Evolutionary conservation across 1,140 invertebrate genomes (phyloP).

Genomic region (Drosophila busckii): DNA sequence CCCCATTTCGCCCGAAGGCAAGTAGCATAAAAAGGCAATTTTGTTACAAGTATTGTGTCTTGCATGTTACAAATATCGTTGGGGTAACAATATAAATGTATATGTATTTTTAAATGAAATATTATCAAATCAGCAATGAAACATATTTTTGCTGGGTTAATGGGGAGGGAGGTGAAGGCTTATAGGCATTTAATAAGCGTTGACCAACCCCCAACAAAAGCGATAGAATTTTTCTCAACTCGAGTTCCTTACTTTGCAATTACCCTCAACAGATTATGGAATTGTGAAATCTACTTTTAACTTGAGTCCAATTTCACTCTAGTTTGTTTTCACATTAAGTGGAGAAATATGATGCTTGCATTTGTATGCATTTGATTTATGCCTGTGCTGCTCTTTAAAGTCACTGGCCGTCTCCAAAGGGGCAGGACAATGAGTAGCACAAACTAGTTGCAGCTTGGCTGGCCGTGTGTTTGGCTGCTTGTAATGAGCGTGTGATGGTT

Average conservation of each 20-base stretch:
- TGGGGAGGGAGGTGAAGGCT: conserved; percentile 3
- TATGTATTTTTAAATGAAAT: conserved; percentile 44
- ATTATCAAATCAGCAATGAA: conserved; percentile 23
- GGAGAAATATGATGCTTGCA: conserved; percentile 33
- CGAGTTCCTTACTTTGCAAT: too few relatives aligned
- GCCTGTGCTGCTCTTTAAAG: conserved; percentile 41
- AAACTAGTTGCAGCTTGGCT: conserved; percentile 15
- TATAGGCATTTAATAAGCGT: not conserved
- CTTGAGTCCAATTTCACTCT: too few relatives aligned
- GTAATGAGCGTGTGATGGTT: conserved; percentile 58
- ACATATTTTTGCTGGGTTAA: conserved; percentile 44
- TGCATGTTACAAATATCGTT: conserved; percentile 36
- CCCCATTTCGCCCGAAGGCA: conserved; percentile 3
- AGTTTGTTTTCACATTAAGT: too few relatives aligned
- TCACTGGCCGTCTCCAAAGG: conserved; percentile 13
- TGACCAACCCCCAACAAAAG: too few relatives aligned
- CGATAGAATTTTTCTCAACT: too few relatives aligned
- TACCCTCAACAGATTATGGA: too few relatives aligned
- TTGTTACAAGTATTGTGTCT: conserved; percentile 36
- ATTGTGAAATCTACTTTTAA: too few relatives aligned
- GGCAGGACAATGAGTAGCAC: conserved; percentile 14
- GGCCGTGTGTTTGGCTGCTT: conserved; percentile 4
- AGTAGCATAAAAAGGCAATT: conserved; percentile 32
- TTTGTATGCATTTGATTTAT: conserved; percentile 53
- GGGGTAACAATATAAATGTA: too few relatives aligned